Evolutionary conservation across 37 sponge, comb jelly and placozoan genomes (phyloP).

Genomic region (Axinella damicornis): DNA sequence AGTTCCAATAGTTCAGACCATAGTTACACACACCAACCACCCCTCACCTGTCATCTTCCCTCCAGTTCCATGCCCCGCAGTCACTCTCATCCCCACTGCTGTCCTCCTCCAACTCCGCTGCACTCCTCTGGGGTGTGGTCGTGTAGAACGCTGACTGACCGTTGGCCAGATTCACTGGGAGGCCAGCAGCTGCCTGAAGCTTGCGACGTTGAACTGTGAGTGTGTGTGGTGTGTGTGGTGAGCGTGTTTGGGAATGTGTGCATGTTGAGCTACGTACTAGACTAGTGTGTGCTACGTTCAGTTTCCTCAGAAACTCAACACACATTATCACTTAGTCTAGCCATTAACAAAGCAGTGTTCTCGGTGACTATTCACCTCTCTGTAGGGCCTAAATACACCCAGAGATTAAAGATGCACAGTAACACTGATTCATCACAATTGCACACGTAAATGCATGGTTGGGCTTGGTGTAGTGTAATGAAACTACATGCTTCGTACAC

Average conservation of each 20-base stretch:
- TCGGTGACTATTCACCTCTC: too few species aligned
- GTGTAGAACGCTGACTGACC: conserved; percentile 8
- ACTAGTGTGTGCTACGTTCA: conserved; percentile 6
- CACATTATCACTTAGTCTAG: too few species aligned
- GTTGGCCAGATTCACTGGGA: not conserved
- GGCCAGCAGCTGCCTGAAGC: not conserved
- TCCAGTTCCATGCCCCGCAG: conserved; percentile 50
- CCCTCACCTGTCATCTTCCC: conserved; percentile 34
- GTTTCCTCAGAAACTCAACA: too few species aligned
- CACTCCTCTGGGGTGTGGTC: not conserved
- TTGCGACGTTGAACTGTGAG: conserved; percentile 21
- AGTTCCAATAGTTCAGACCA: too few species aligned
- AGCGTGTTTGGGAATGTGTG: not conserved
- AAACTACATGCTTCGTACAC: too few species aligned
- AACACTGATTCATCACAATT: too few species aligned
- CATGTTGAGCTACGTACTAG: not conserved
- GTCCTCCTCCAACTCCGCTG: conserved; percentile 15
- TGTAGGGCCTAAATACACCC: too few species aligned
- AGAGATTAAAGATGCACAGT: too few species aligned
- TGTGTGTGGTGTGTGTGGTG: not conserved
- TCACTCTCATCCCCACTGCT: conserved; percentile 24
- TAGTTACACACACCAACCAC: not conserved
- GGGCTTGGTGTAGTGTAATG: too few species aligned
- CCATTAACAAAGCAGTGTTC: too few species aligned
- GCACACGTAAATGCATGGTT: too few species aligned